Percentiles rank a stretch among this genome's conserved stretches.
Conservation (phyloP, 2,113 vertebrate genomes). For the Limnothrissa miodon region DNA sequence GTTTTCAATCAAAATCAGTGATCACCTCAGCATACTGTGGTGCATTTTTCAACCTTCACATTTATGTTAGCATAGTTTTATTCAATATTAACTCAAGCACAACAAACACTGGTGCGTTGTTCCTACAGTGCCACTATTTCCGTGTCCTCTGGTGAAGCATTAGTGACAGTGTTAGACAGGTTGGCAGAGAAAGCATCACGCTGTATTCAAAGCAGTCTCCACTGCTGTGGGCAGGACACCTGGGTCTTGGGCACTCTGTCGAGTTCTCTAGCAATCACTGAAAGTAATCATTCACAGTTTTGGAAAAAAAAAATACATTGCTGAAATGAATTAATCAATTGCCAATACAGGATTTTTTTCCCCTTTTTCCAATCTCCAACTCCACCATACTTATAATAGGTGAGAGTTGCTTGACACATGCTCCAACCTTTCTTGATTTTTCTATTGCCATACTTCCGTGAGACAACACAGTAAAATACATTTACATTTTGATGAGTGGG, state of each 20-base stretch:
- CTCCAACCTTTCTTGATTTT: background rate
- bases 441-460: background rate
- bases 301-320: background rate
- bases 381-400: background rate
- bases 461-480: slow-evolving; percentile 2
- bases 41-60: too few relatives aligned
- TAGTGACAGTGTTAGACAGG: too few relatives aligned
- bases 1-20: too few relatives aligned
- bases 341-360: background rate
- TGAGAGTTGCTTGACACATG: background rate
- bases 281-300: background rate
- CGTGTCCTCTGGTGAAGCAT: background rate
- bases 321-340: background rate
- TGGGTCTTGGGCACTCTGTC: background rate
- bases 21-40: too few relatives aligned
- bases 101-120: too few relatives aligned
- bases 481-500: slow-evolving; percentile 8
- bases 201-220: too few relatives aligned
- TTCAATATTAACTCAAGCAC: too few relatives aligned
- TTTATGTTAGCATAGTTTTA: too few relatives aligned
- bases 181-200: background rate
- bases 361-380: background rate
- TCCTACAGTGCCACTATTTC: too few relatives aligned
- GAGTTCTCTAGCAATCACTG: background rate
- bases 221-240: background rate